These are phyloP conservation scores for Aleadryas rufinucha DNA, from an alignment of 2,113 vertebrate genomes.

Conservation along the genomic window DNA sequence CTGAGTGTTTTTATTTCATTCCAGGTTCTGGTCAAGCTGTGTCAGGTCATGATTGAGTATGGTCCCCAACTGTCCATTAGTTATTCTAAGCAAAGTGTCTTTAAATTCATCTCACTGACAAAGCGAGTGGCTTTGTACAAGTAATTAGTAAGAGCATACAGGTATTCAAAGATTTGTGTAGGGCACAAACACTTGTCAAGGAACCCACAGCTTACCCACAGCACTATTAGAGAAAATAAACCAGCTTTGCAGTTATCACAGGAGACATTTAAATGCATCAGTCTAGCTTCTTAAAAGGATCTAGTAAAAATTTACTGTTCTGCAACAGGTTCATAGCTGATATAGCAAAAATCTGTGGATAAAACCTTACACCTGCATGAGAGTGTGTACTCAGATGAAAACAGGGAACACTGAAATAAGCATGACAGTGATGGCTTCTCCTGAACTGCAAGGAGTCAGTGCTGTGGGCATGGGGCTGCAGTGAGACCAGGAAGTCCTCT, in stretches of 20 bases:
- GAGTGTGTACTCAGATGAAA: not conserved
- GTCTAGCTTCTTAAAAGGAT: not conserved
- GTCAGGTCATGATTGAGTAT: not conserved
- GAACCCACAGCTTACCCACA: not conserved
- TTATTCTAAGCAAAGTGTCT: not conserved
- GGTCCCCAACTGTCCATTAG: not conserved
- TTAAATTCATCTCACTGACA: not conserved
- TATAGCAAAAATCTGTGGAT: not conserved
- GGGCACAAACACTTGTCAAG: not conserved
- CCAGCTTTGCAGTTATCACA: not conserved
- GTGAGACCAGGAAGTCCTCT: not conserved
- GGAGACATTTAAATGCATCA: not conserved
- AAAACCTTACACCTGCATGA: not conserved
- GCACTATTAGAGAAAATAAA: not conserved
- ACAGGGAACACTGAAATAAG: not conserved
- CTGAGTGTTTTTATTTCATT: not conserved
- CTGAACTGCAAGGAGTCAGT: not conserved
- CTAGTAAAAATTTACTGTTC: not conserved
- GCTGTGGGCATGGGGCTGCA: not conserved
- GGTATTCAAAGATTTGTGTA: not conserved
- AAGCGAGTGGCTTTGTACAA: not conserved
- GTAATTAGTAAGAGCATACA: not conserved
- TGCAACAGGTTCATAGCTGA: not conserved
- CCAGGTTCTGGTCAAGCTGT: not conserved
- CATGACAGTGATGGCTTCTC: not conserved